Evolutionary conservation across 1,140 invertebrate genomes (phyloP).

Genomic region (Bombus huntii): DNA sequence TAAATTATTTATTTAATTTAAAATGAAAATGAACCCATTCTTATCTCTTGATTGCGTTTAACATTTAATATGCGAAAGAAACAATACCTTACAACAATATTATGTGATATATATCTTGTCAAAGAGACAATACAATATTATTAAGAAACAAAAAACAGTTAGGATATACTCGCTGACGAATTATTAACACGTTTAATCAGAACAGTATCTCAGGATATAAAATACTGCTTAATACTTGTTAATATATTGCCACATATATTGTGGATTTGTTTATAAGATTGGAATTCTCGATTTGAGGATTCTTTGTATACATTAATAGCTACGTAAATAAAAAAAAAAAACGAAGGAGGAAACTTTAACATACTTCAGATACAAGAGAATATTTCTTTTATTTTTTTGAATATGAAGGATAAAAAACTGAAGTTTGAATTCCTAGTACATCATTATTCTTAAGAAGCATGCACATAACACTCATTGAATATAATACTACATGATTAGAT

Average conservation of each 20-base stretch:
- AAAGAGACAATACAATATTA: slow-evolving; percentile 69
- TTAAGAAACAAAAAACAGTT: slow-evolving; percentile 60
- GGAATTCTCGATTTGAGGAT: not conserved
- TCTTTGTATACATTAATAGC: slow-evolving; percentile 20
- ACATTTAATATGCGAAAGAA: slow-evolving; percentile 29
- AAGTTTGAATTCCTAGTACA: not conserved
- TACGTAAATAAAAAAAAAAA: slow-evolving; percentile 29
- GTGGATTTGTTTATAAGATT: slow-evolving; percentile 38
- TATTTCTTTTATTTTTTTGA: not conserved
- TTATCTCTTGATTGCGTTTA: slow-evolving; percentile 22
- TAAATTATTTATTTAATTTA: slow-evolving; percentile 44
- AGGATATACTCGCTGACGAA: slow-evolving; percentile 38
- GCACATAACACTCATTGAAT: not conserved
- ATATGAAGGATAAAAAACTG: not conserved
- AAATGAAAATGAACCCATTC: not conserved
- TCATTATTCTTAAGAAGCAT: not conserved
- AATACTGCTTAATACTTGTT: slow-evolving; percentile 43
- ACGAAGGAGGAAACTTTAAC: not conserved
- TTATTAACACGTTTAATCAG: slow-evolving; percentile 41
- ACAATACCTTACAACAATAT: slow-evolving; percentile 67
- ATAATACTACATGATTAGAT: not conserved
- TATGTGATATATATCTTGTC: slow-evolving; percentile 74
- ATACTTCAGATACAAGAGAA: not conserved
- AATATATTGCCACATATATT: slow-evolving; percentile 17
- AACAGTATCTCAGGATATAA: slow-evolving; percentile 46